Evolutionary conservation across 2,888 invertebrate species (phyloP).

Genomic region (Pachycephus smyrnensis): DNA sequence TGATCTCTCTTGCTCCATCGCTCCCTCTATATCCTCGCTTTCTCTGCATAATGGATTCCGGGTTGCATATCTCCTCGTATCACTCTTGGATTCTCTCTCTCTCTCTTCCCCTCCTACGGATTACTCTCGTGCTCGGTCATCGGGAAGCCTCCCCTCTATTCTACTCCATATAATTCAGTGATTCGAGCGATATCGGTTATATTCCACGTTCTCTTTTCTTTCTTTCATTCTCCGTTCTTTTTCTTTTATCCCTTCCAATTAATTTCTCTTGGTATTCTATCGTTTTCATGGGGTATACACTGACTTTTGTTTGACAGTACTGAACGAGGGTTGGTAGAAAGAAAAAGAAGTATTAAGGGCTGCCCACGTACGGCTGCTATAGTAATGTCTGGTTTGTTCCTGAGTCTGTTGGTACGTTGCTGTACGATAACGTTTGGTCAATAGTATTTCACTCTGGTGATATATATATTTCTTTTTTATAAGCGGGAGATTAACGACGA

Average conservation of each 20-base stretch:
- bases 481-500: not conserved
- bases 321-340: not conserved
- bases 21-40: slow-evolving; percentile 13
- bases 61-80: not conserved
- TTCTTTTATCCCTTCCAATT: not conserved
- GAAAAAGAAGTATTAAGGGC: not conserved
- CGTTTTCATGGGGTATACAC: not conserved
- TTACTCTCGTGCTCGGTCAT: not conserved
- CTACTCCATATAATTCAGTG: not conserved
- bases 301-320: not conserved
- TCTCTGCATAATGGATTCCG: not conserved
- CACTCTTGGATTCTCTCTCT: slow-evolving; percentile 14
- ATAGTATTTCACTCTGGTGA: not conserved
- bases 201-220: slow-evolving; percentile 5
- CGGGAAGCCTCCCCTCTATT: not conserved
- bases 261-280: not conserved
- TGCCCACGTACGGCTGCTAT: not conserved
- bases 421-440: not conserved
- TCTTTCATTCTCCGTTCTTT: not conserved
- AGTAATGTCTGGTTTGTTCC: not conserved
- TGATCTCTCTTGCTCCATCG: slow-evolving; percentile 18
- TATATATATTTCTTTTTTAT: not conserved
- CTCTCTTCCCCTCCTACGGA: slow-evolving; percentile 7
- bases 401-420: not conserved
- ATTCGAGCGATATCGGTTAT: slow-evolving; percentile 15